These are phyloP conservation scores for Pelochelys cantorii DNA, from an alignment of 2,797 vertebrate species.

Conservation along the genomic window DNA sequence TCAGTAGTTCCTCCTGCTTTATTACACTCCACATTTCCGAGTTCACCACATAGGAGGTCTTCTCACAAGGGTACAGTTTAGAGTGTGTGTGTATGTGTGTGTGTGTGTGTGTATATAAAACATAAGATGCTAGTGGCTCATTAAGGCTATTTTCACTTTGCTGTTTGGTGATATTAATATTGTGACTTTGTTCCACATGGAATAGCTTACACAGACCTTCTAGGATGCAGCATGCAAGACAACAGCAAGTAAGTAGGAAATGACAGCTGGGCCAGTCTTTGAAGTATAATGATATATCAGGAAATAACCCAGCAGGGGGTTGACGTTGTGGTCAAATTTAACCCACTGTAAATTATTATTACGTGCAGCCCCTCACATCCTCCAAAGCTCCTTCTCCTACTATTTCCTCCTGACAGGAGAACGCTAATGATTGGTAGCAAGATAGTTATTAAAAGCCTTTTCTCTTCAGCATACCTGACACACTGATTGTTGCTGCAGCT, in stretches of 20 bases:
- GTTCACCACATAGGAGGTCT: not conserved
- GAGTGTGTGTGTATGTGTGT: no score
- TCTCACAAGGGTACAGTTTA: not conserved
- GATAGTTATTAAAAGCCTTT: accelerated
- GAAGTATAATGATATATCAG: slow-evolving; percentile 45
- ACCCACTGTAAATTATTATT: not conserved
- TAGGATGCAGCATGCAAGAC: slow-evolving; percentile 62
- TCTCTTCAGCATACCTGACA: slow-evolving; percentile 85
- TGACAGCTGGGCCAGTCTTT: slow-evolving; percentile 46
- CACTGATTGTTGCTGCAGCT: slow-evolving; percentile 89
- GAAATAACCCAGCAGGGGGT: slow-evolving; percentile 34
- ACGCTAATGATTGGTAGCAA: not conserved
- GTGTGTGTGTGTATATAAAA: not conserved
- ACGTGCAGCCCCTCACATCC: not conserved
- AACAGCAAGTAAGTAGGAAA: slow-evolving; percentile 46
- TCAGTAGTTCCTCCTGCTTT: not conserved
- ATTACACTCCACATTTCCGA: not conserved
- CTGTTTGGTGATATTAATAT: slow-evolving; percentile 52
- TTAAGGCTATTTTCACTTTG: slow-evolving; percentile 65
- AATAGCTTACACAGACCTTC: slow-evolving; percentile 69
- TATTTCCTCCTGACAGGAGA: not conserved
- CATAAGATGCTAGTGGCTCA: not conserved
- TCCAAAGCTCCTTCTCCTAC: not conserved
- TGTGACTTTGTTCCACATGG: slow-evolving; percentile 63
- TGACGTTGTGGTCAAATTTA: slow-evolving; percentile 37